Conservation (phyloP, 2,888 invertebrate genomes). For the Lycocerus yunnanus region DNA sequence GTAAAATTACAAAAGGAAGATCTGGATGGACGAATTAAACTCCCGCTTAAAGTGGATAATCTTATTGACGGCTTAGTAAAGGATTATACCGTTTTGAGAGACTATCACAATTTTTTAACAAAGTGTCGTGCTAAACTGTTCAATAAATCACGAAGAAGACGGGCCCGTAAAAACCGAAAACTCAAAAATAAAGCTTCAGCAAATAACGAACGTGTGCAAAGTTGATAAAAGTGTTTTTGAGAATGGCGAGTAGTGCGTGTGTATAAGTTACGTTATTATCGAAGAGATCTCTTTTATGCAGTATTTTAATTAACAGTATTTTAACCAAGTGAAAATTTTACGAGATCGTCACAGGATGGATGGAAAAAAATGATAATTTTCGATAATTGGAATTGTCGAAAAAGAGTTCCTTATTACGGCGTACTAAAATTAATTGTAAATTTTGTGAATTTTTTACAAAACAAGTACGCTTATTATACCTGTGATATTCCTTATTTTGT, state of each 20-base stretch:
- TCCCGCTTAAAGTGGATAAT: constrained; percentile 57
- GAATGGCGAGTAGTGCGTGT: background rate
- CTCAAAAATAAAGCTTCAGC: background rate
- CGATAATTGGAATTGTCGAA: background rate
- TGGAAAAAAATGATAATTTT: background rate
- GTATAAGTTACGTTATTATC: constrained; percentile 2
- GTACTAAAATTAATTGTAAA: background rate
- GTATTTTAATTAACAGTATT: background rate
- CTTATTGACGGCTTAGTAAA: constrained; percentile 62
- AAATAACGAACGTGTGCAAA: background rate
- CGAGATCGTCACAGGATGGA: background rate
- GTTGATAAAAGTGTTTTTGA: background rate
- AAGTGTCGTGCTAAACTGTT: constrained; percentile 62
- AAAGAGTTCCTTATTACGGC: background rate
- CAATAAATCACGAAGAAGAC: constrained; percentile 31
- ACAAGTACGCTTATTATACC: background rate
- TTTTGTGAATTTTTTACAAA: background rate
- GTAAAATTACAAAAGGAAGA: constrained; percentile 51
- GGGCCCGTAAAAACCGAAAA: background rate
- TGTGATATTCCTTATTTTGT: background rate
- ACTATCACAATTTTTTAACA: constrained; percentile 63
- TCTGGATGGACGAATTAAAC: constrained; percentile 41
- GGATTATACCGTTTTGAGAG: constrained; percentile 65
- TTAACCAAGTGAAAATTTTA: background rate
- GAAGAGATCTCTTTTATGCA: background rate